Base-by-base conservation (phyloP, 37 sponge, comb jelly and placozoan genomes). In the Agelas oroides region DNA sequence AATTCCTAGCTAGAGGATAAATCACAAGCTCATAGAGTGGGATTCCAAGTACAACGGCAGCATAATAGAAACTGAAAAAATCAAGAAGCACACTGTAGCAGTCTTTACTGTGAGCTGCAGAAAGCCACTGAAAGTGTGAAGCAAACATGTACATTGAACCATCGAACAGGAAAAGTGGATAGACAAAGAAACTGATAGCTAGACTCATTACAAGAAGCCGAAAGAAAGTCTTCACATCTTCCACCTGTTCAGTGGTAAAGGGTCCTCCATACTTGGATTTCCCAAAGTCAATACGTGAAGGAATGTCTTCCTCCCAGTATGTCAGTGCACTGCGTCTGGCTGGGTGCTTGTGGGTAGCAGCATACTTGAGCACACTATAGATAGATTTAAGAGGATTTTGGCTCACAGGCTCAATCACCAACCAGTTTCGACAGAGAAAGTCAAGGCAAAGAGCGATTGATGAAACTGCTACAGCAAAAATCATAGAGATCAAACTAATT, bases 141-240 rank as follows among this genome's bases (percentile, higher is more conserved):
- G 8, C 46, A 3, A 3, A 46, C 3, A 12, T 8, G 46, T 46
- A 3, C 46, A 46, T 12, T 46, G 46, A 46, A 8, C 6, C 3
- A 46, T 46, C 8, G 46, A 3, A 46, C 46, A 46, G 46, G 46
- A 12, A 12, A 46, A 46, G 46, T 8, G 46, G 46, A 8, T 46
- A 46, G 11, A 68, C 12, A 68, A 68, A 30, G 19, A 30, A 2
- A 20, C 6, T 68, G 20, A 31, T 12, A 11, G 76, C n/a, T 14
- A 17, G 3, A 15, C 53, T 40, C 1, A 75, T 30, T 14, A 75
- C 1, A 16, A 75, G 25, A 32, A 75, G 53, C 34, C 76, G 76
- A 15, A 75, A 56, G 34, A 75, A 54, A 1, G 76, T 75, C 32
- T 75, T 75, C 17, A 75, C 76, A 31, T 57, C 76, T 75, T 75